A percentile compares a stretch with the other conserved stretches of the same genome.
These are phyloP conservation scores for Macaria notata DNA, from an alignment of 2,888 invertebrate species.

Conservation along the genomic window DNA sequence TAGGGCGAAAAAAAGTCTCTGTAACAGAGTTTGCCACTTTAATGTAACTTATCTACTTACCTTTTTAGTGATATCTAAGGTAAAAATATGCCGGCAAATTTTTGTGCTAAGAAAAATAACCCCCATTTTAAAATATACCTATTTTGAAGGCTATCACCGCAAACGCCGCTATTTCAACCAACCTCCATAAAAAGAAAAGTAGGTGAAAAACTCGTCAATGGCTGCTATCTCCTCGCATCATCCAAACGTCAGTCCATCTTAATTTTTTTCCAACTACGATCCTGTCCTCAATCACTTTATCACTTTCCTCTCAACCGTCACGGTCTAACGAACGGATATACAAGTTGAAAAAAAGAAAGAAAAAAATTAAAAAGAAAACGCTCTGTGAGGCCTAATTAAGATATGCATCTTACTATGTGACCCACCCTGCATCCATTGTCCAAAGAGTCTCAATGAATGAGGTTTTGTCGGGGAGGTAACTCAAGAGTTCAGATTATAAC, in stretches of 20 bases:
- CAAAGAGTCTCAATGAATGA: constrained; percentile 27
- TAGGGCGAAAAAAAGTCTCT: too few relatives aligned
- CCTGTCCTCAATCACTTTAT: constrained; percentile 19
- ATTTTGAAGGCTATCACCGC: too few relatives aligned
- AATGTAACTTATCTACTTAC: too few relatives aligned
- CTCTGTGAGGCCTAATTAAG: constrained; percentile 81
- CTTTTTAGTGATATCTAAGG: too few relatives aligned
- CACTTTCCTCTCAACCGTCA: constrained; percentile 46
- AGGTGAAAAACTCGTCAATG: too few relatives aligned
- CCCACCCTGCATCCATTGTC: constrained; percentile 73
- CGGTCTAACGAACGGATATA: constrained; percentile 47
- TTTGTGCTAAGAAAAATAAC: too few relatives aligned
- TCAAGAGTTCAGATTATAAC: constrained; percentile 11
- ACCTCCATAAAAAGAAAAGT: too few relatives aligned
- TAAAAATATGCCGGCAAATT: too few relatives aligned
- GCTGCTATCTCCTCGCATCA: background rate
- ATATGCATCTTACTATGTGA: constrained; percentile 76
- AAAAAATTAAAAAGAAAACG: constrained; percentile 35
- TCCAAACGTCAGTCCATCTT: background rate
- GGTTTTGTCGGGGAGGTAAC: constrained; percentile 18
- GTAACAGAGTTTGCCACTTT: too few relatives aligned
- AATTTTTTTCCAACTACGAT: constrained; percentile 12
- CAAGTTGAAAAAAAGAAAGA: constrained; percentile 44
- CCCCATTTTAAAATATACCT: too few relatives aligned
- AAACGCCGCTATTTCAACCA: too few relatives aligned